phyloP scores from a whole-genome alignment of 2,797 vertebrate genomes.

The Chiloscyllium punctatum region DNA sequence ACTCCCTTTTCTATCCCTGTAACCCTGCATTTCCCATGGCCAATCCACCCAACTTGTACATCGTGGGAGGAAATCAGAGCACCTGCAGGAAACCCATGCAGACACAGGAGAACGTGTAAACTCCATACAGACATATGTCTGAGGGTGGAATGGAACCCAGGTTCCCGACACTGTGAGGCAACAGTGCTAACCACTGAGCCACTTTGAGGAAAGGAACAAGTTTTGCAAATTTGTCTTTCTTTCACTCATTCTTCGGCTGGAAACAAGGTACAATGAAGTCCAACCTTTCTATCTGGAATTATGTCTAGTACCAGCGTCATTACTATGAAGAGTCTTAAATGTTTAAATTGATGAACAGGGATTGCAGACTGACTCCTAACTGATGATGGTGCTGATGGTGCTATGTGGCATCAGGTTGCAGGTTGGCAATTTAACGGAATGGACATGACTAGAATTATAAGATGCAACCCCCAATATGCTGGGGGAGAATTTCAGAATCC shows the following conservation, averaged over 20 bases:
- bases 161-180: too few species aligned
- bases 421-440: not conserved
- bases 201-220: not conserved
- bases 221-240: not conserved
- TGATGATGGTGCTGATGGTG: too few species aligned
- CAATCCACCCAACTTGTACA: too few species aligned
- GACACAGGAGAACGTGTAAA: too few species aligned
- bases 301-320: not conserved
- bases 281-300: not conserved
- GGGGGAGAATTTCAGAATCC: not conserved
- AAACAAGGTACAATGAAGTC: not conserved
- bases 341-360: not conserved
- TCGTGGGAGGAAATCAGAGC: too few species aligned
- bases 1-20: too few species aligned
- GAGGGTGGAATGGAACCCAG: too few species aligned
- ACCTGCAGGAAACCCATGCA: too few species aligned
- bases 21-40: too few species aligned
- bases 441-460: too few species aligned
- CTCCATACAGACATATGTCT: too few species aligned
- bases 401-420: not conserved
- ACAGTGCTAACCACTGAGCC: too few species aligned
- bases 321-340: not conserved
- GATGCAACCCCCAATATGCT: not conserved
- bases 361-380: not conserved
- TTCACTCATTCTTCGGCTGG: not conserved